Base-by-base conservation (phyloP, 1,140 invertebrate species). In the Leptopilina boulardi region DNA sequence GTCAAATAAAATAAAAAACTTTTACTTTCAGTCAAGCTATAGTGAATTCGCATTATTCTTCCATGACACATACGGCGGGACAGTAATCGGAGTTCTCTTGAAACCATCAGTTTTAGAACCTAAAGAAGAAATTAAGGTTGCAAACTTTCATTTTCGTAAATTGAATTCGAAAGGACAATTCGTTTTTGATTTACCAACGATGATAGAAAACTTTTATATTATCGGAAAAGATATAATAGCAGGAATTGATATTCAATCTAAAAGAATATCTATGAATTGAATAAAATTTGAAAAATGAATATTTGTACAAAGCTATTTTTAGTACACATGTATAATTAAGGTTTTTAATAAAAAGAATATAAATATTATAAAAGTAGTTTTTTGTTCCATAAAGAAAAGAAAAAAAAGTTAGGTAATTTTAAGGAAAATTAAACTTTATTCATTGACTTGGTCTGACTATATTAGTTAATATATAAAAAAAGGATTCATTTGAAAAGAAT, bases 11-110 rank as follows among this genome's bases (percentile, higher is more conserved):
- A 8, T 47, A 19, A 11, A 2, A 75, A 41, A 51, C 73, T 19
- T 38, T 74, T 74, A 59, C 78, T 93, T 92, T 47, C 82, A 97
- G 95, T 91, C 92, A 72, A 93, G 93, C 72, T 98, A 96, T 88
- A 92, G 92, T 4, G 93, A 97, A 38, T 94, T 94, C 83, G 97
- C 96, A 1, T 86, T 97, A 34, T 98, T 99, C 88, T 98, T 99
- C 87, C 94, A 98, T 87, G 96, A 99, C 89, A 90, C 92, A 0
- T 97, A 95, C 91, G 97, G 97, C 21, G 97, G 97, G 30, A 92
- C 93, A 77, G 89, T 94, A 9, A 95, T 99, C 79, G 96, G 93
- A 9, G 94, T 98, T 71, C 87, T 98, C 15, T 96, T 97, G 92
- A 97, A 95, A 87, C 96, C 96, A 8, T 86, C 91, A 70, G 91